phyloP scores from a whole-genome alignment of 1,140 invertebrate species.

The Melanaphis sacchari region DNA sequence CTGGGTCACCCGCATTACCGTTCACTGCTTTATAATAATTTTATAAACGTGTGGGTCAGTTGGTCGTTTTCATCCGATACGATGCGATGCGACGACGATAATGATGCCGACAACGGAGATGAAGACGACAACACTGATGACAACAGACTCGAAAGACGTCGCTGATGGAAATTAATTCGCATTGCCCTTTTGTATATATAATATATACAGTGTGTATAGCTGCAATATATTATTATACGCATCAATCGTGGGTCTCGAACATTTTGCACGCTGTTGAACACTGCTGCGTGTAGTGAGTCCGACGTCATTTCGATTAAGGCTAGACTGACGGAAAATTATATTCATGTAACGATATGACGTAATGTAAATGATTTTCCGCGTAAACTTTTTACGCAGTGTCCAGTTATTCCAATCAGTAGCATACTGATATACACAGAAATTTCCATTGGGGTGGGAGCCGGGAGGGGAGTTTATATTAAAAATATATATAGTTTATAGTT shows the following conservation, averaged over 20 bases:
- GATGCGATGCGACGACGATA: not conserved
- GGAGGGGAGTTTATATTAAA: not conserved
- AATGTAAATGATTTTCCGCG: not conserved
- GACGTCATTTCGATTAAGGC: not conserved
- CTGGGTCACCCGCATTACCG: too few relatives aligned
- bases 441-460: not conserved
- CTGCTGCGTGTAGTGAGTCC: not conserved
- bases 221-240: not conserved
- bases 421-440: not conserved
- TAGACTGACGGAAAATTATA: not conserved
- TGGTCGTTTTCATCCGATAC: not conserved
- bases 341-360: not conserved
- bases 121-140: not conserved
- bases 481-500: not conserved
- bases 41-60: not conserved
- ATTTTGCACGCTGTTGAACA: not conserved
- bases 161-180: slow-evolving; percentile 10
- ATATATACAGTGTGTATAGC: not conserved
- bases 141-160: not conserved
- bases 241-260: not conserved
- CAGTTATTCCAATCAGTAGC: not conserved
- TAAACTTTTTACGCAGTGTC: not conserved
- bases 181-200: not conserved
- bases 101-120: not conserved
- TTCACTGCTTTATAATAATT: not conserved